phyloP scores from a whole-genome alignment of 35 echinoderm and acorn worm genomes.

The Hemicentrotus pulcherrimus region DNA sequence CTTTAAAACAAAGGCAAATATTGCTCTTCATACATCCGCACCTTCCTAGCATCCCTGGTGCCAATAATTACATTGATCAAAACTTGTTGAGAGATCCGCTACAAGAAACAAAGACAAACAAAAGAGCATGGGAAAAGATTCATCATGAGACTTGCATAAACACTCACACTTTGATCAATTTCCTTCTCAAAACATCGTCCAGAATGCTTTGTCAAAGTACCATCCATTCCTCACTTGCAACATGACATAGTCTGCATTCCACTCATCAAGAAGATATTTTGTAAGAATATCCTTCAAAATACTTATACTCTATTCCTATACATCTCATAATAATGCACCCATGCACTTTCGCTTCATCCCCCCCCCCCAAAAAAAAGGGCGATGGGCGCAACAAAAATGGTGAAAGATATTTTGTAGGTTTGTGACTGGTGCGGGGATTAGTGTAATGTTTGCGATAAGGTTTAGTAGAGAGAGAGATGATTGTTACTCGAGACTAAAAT shows the following conservation, averaged over 20 bases:
- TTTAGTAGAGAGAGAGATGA: background rate
- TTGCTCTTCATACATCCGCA: background rate
- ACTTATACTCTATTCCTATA: background rate
- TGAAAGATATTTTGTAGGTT: constrained; percentile 3
- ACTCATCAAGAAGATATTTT: background rate
- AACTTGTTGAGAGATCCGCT: constrained; percentile 30
- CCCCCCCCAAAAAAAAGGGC: background rate
- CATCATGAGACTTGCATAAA: constrained; percentile 7
- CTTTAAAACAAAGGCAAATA: background rate
- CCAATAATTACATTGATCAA: constrained; percentile 32
- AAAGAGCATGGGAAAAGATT: constrained; percentile 18
- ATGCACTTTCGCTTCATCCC: background rate
- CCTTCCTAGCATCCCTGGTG: background rate
- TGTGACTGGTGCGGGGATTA: background rate
- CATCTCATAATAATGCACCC: background rate
- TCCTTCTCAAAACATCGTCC: constrained; percentile 37
- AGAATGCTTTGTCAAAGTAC: background rate
- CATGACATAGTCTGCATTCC: background rate
- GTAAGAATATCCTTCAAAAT: background rate
- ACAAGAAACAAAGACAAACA: background rate
- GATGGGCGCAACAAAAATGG: background rate
- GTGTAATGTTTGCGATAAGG: background rate
- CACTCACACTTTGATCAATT: constrained; percentile 29
- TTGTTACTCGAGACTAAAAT: constrained; percentile 21
- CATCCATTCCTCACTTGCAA: constrained; percentile 16